Evolutionary conservation across 1,140 invertebrate genomes (phyloP).

Genomic region (Neuroterus valhalla): DNA sequence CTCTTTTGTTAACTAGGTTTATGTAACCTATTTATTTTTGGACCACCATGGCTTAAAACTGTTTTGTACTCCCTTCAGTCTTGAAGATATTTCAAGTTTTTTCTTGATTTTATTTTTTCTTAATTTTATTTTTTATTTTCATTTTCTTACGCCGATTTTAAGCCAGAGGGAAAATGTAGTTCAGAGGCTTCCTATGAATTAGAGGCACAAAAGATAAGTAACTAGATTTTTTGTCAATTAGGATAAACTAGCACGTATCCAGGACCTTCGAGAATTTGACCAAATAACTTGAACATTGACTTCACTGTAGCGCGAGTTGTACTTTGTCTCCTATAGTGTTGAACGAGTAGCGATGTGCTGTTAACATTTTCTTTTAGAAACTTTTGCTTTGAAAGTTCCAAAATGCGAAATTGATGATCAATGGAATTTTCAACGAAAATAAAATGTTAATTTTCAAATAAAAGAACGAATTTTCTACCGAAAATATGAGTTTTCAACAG

Average conservation of each 20-base stretch:
- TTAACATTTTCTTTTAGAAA: too few species aligned
- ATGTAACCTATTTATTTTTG: constrained; percentile 28
- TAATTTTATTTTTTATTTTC: neutral
- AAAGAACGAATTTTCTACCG: too few species aligned
- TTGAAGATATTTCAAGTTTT: constrained; percentile 44
- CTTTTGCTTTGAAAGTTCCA: too few species aligned
- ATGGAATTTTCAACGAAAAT: too few species aligned
- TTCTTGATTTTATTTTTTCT: constrained; percentile 45
- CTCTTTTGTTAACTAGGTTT: constrained; percentile 11
- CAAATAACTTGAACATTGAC: too few species aligned
- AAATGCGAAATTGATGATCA: too few species aligned
- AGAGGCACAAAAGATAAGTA: constrained; percentile 25
- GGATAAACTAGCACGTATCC: constrained; percentile 5
- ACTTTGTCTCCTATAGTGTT: neutral
- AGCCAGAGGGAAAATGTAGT: neutral
- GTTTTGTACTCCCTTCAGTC: neutral
- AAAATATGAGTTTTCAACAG: too few species aligned
- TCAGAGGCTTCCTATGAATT: constrained; percentile 44
- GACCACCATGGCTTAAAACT: constrained; percentile 18
- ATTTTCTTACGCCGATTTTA: neutral
- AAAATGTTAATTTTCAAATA: too few species aligned
- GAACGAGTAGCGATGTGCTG: too few species aligned
- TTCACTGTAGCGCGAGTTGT: neutral
- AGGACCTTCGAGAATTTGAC: neutral
- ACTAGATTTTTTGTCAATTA: constrained; percentile 20